Base-by-base conservation (phyloP, 2,113 vertebrate species). In the Vombatus ursinus region DNA sequence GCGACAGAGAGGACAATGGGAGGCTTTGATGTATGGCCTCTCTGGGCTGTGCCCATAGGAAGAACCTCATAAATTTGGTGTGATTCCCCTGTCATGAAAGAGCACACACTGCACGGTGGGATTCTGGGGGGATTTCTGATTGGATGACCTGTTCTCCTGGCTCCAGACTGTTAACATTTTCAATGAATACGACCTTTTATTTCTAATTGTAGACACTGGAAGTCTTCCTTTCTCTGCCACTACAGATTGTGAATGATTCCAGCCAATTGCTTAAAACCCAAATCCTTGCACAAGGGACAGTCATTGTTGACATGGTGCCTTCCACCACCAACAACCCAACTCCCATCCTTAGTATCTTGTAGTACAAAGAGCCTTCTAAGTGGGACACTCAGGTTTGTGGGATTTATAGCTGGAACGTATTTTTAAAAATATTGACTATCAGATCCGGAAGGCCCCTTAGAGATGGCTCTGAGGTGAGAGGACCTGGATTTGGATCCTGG, bases 21-120 rank as follows among this genome's bases (percentile, higher is more conserved):
- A 49, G 24, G 90, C 49, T 90, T 90, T 90, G 90, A 90, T 90
- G 49, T 90, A 90, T 90, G 31, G 90, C 90, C 90, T 50, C 90
- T 90, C 90, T 90, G 24, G 49, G 90, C 90, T 9, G 28, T 90
- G 47, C 90, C 47, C 48, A 90, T 50, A 90, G 49, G 90, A 50
- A 90, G 90, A 90, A 90, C 90, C 90, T 90, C 90, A 90, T 90
- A 90, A 90, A 90, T 90, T 50, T 90, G 90, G 49, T 90, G 47
- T 50, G 48, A 50, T 90, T 48, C 50, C 47, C 25, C 90, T 90
- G 90, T 90, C 90, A 50, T 50, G 48, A 50, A 25, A 50, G 48
- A 50, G 49, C 28, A 90, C 90, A 31, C 47, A 16, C 49, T 90
- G 90, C 28, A 50, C 2, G 16, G 37, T 44, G n/a, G 68, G 68